Evolutionary conservation across 2,113 vertebrate species (phyloP).

Genomic region (Otus sunia): DNA sequence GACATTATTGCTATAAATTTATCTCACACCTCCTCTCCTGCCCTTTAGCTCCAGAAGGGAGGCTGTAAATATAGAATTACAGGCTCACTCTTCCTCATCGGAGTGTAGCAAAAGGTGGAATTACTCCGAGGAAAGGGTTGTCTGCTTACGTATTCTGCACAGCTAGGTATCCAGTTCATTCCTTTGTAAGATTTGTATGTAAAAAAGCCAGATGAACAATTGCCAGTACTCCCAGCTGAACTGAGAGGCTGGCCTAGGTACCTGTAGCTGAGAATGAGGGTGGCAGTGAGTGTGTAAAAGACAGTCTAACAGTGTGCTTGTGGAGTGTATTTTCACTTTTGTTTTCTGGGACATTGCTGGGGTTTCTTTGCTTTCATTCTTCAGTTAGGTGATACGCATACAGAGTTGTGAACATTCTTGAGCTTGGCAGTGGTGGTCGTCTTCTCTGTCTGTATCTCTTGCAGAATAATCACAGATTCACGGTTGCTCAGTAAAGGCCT

Average conservation of each 20-base stretch:
- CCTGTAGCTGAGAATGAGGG: neutral
- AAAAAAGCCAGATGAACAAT: neutral
- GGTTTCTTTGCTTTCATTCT: neutral
- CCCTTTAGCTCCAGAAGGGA: neutral
- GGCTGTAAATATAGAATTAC: slow-evolving; percentile 5
- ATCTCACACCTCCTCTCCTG: neutral
- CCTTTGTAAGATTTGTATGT: neutral
- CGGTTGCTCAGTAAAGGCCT: neutral
- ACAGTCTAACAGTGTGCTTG: neutral
- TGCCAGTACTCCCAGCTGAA: neutral
- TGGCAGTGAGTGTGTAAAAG: neutral
- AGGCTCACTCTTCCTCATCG: neutral
- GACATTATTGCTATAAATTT: neutral
- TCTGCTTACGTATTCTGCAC: neutral
- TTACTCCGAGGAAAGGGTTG: neutral
- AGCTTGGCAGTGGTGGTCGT: neutral
- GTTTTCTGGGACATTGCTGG: neutral
- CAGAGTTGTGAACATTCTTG: neutral
- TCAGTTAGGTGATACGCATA: neutral
- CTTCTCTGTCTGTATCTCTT: neutral
- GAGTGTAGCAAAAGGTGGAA: neutral
- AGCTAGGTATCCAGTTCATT: neutral
- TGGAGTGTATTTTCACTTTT: neutral
- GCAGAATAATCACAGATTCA: neutral
- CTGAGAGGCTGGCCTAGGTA: neutral